Base-by-base conservation (phyloP, 2,113 vertebrate genomes). In the Chitala chitala region DNA sequence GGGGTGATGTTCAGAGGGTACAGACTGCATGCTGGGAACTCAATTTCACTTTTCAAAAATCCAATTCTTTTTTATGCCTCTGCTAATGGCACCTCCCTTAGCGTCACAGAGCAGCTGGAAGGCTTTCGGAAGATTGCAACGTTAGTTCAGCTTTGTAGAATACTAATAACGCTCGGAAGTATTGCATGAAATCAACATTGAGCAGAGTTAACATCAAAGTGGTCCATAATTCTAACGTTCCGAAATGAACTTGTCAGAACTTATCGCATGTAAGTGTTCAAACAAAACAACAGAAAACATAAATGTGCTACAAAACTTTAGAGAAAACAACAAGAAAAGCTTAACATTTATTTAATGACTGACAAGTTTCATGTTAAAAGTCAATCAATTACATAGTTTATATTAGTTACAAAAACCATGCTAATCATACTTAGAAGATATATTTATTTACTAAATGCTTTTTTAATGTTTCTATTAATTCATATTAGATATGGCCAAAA, bases 71-170 rank as follows among this genome's bases (percentile, higher is more conserved):
- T 55, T 38, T 58, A 72, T 29, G 54, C 17, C 54, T 26, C 38
- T 22, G n/a, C 22, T 72, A 72, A 72, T 46, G 54, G 31, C 38
- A 31, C 22, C 38, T 56, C 54, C 53, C 53, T 73, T 29, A 15
- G 56, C 29, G 42, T 50, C 26, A n/a, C 26, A 48, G 24, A 10
- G 13, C 17, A 48, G 56, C 17, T 42, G n/a, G 55, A 33, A 31
- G 56, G 71, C 42, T 46, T 73, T 36, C 13, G 24, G 55, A 63
- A 73, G 56, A 73, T 50, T 63, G 56, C 5, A 4, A n/a, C 22
- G 22, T 46, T 29, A 44, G 71, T 55, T 61, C 15, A 64, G 10
- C 26, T 3, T 64, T 36, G 26, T 31, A 22, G 42, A 63, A 59
- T n/a, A 46, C 58, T 44, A 10, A 31, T 20, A n/a, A 46, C 53